Base-by-base conservation (phyloP, 2,888 invertebrate genomes). In the Drosophila trichaetosa region DNA sequence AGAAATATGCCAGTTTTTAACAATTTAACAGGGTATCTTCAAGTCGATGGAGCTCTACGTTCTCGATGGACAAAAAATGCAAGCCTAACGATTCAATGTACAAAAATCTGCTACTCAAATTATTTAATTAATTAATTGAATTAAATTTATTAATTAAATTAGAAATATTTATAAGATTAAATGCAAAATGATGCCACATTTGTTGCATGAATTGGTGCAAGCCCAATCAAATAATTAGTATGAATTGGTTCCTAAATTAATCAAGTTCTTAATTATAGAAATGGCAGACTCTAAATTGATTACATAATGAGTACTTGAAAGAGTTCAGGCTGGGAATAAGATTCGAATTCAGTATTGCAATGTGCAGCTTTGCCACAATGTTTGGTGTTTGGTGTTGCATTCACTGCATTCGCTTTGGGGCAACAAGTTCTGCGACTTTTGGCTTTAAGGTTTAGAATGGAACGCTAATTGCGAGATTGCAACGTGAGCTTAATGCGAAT, bases 341-440 rank as follows among this genome's bases (percentile, higher is more conserved):
- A 46, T 8, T 4, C 2, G 21, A 24, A 46, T 16, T 24, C 16
- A 21, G 8, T 8, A 4, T 16, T 46, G 24, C 46, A 46, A 46
- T 46, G 46, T 46, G 46, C 46, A 24, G 46, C 24, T 81, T 65
- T 64, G 64, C 59, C 42, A 56, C 81, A 84, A 16, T 64, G 68
- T 58, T 4, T 33, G 24, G 24, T 49, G 46, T 11, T 8, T 52
- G 29, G 51, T 21, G 40, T 36, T 54, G 36, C 34, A 54, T 36
- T 24, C 21, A 46, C 13, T 31, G 40, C 40, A 56, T 29, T 21
- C 51, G 59, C 63, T 36, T 61, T 42, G 69, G 75, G 71, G 46
- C 40, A 40, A 40, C 87, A 83, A 87, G 81, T 81, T 80, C 75
- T 73, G 74, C 70, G 84, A 73, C 78, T 87, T 83, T 87, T 66